Percentiles rank a stretch among this genome's conserved stretches.
Conservation (phyloP, 2,888 invertebrate species). For the Cheilosia pagana region DNA sequence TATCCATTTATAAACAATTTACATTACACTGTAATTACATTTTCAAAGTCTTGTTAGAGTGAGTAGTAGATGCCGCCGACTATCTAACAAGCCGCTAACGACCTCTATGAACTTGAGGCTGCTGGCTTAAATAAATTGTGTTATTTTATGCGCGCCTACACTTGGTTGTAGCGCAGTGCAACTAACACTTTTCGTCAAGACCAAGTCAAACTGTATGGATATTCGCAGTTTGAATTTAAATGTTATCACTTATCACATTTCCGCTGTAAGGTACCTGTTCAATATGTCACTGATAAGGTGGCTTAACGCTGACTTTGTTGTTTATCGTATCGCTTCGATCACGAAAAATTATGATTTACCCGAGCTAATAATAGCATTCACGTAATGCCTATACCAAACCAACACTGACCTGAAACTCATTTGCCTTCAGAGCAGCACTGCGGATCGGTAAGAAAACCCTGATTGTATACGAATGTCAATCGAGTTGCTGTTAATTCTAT, state of each 20-base stretch:
- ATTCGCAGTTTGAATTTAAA: slow-evolving; percentile 33
- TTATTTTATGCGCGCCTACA: slow-evolving; percentile 64
- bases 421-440: slow-evolving; percentile 46
- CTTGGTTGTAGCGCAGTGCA: slow-evolving; percentile 2
- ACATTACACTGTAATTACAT: slow-evolving; percentile 67
- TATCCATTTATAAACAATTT: slow-evolving; percentile 58
- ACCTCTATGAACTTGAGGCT: slow-evolving; percentile 67
- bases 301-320: slow-evolving; percentile 22
- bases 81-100: slow-evolving; percentile 68
- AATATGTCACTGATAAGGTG: slow-evolving; percentile 61
- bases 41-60: slow-evolving; percentile 61
- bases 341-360: slow-evolving; percentile 43
- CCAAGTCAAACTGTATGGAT: slow-evolving; percentile 22
- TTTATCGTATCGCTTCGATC: slow-evolving; percentile 12
- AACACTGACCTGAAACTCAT: slow-evolving; percentile 32
- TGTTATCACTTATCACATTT: slow-evolving; percentile 40
- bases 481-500: slow-evolving; percentile 53
- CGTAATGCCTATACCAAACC: slow-evolving; percentile 46
- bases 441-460: slow-evolving; percentile 46
- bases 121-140: slow-evolving; percentile 37
- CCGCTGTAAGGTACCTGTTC: slow-evolving; percentile 2
- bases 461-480: slow-evolving; percentile 60
- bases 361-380: slow-evolving; percentile 58
- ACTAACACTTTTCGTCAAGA: not conserved
- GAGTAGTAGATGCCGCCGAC: slow-evolving; percentile 24